Evolutionary conservation across 2,113 vertebrate species (phyloP).

Genomic region (Rhadina sibilatrix): DNA sequence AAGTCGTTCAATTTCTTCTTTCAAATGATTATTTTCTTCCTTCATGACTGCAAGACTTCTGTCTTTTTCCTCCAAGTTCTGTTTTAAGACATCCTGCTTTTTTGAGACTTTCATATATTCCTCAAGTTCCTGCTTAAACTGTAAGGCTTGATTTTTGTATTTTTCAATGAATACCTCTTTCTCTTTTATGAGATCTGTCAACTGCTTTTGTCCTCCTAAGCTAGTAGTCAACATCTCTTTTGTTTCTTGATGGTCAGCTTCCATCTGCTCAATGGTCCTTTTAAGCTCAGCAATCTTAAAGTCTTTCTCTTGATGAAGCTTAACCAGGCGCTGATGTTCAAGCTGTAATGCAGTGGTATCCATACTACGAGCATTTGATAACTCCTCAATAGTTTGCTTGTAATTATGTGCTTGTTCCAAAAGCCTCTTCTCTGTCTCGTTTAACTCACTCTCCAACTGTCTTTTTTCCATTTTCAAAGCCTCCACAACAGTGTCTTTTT

Average conservation of each 20-base stretch:
- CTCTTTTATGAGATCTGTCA: conserved; percentile 87
- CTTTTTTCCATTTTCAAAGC: conserved; percentile 85
- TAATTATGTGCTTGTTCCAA: conserved; percentile 80
- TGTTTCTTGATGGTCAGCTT: conserved; percentile 81
- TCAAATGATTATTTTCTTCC: conserved; percentile 94
- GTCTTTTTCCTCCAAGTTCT: conserved; percentile 88
- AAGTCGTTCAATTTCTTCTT: conserved; percentile 91
- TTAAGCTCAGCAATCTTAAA: conserved; percentile 80
- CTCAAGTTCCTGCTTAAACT: conserved; percentile 79
- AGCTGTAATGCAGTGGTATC: conserved; percentile 78
- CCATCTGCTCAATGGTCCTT: conserved; percentile 80
- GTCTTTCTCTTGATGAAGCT: conserved; percentile 87
- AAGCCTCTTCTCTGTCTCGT: conserved; percentile 73
- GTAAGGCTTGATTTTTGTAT: conserved; percentile 76
- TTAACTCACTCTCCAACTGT: conserved; percentile 80
- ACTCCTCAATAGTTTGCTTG: conserved; percentile 81
- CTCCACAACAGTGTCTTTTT: conserved; percentile 82
- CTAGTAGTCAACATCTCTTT: conserved; percentile 86
- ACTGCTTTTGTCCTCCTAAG: conserved; percentile 87
- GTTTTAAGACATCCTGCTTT: conserved; percentile 76
- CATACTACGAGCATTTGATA: conserved; percentile 75
- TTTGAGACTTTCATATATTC: conserved; percentile 51
- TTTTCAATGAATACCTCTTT: conserved; percentile 85
- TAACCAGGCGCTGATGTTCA: conserved; percentile 81
- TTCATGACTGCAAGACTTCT: conserved; percentile 89